Base-by-base conservation (phyloP, 1,140 invertebrate species). In the Orchesella cincta region DNA sequence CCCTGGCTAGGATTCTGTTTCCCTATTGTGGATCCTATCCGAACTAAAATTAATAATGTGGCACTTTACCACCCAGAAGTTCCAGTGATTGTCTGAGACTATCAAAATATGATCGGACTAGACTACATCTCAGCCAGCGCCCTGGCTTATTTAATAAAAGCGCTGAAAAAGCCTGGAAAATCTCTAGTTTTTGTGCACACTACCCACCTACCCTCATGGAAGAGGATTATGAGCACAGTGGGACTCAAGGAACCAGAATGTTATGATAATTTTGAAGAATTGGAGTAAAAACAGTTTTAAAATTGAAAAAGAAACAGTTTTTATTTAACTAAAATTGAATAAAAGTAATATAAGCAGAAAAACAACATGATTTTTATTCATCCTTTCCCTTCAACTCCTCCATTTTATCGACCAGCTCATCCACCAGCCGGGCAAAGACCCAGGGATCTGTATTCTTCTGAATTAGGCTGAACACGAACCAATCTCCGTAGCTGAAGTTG, bases 11-110 rank as follows among this genome's bases (percentile, higher is more conserved):
- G 75, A 5, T 57, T 76, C 33, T 51, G 28, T 0, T 76, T 76
- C 26, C 75, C 75, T 16, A 70, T 57, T 31, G 75, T 76, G n/a
- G 75, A 76, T 54, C 31, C 64, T n/a, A 18, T 76, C 16, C 75
- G 75, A 5, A 76, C 75, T 0, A 70, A 20, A n/a, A 23, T 76
- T 1, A 71, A 71, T 70, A 39, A 76, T 31, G 18, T 76, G 23
- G 34, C 70, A 0, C 20, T 46, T 5, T 8, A 46, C 5, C 39
- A 46, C 39, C 39, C 39, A 20, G 20, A 46, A 8, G 39, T 46
- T 8, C 5, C 5, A 46, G 5, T 46, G 5, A 46, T 46, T 46
- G 39, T 20, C 5, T 46, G 5, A 20, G 39, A 46, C 39, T 46
- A 20, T 20, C 39, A 20, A 46, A 46, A 46, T 20, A 46, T 46